Conservation (phyloP, 1,140 invertebrate species). For the Nephotettix cincticeps region DNA sequence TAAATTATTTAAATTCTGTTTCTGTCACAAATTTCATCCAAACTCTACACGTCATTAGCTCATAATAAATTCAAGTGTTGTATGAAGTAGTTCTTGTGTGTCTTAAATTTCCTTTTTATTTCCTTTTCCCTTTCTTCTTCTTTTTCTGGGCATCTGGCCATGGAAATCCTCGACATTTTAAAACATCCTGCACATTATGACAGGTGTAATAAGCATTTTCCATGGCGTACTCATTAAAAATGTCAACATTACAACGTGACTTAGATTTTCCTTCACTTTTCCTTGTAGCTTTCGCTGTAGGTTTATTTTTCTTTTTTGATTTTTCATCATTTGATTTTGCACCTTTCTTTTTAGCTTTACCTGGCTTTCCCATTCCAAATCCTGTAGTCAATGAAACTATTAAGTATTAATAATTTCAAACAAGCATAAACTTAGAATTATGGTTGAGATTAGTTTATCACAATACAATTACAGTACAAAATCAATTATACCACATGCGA, state of each 20-base stretch:
- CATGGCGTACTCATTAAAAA: slow-evolving; percentile 83
- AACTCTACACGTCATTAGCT: too few relatives aligned
- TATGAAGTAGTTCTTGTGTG: too few relatives aligned
- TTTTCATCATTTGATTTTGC: slow-evolving; percentile 23
- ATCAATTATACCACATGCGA: too few relatives aligned
- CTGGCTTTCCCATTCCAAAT: not conserved
- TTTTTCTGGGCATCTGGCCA: slow-evolving; percentile 81
- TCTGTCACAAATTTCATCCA: too few relatives aligned
- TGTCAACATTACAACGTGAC: slow-evolving; percentile 66
- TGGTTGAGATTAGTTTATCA: too few relatives aligned
- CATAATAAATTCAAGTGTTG: too few relatives aligned
- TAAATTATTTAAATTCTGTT: too few relatives aligned
- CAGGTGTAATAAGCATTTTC: slow-evolving; percentile 86
- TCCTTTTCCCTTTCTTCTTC: slow-evolving; percentile 66
- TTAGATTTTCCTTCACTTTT: slow-evolving; percentile 57
- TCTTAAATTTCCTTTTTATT: too few relatives aligned
- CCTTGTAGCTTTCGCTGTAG: slow-evolving; percentile 52
- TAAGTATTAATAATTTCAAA: too few relatives aligned
- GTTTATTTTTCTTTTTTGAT: slow-evolving; percentile 45
- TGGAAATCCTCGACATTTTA: slow-evolving; percentile 74
- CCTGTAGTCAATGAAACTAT: not conserved
- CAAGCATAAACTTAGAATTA: too few relatives aligned
- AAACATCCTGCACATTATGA: slow-evolving; percentile 81
- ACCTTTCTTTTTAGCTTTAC: slow-evolving; percentile 12
- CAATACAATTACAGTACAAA: too few relatives aligned